Percentiles rank a stretch among this genome's conserved stretches.
Conservation (phyloP, 2,797 vertebrate species). For the Distichodus sexfasciatus region DNA sequence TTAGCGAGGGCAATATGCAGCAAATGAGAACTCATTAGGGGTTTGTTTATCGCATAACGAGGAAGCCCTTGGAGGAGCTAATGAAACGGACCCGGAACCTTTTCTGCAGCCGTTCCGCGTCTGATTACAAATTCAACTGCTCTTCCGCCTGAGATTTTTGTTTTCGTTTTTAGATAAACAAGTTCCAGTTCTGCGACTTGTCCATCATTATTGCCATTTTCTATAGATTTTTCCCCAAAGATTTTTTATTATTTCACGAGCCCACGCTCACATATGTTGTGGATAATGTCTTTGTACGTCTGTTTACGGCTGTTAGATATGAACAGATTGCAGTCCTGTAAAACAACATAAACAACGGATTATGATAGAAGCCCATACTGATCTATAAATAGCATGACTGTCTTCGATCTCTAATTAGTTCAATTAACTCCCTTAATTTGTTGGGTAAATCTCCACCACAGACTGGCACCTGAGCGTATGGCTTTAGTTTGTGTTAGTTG, state of each 20-base stretch:
- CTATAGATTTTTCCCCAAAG: not conserved
- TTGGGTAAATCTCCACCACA: no score
- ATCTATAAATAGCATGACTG: no score
- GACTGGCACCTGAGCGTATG: not conserved
- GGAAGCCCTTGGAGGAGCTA: constrained; percentile 54
- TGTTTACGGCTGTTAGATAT: no score
- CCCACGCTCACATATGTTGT: no score
- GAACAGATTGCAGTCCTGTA: no score
- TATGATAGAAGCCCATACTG: no score
- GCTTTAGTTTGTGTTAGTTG: not conserved
- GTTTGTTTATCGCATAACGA: constrained; percentile 61
- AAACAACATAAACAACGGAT: no score
- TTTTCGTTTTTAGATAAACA: constrained; percentile 16
- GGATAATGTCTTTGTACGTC: no score
- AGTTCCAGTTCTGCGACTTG: no score
- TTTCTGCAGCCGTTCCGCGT: constrained; percentile 16
- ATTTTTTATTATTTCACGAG: no score
- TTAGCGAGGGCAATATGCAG: constrained; percentile 54
- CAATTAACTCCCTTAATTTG: no score
- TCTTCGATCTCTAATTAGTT: no score
- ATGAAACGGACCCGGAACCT: constrained; percentile 42
- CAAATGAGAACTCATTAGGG: constrained; percentile 64
- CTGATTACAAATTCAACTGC: constrained; percentile 35
- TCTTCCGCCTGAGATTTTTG: constrained; percentile 9
- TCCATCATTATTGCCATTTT: not conserved